phyloP scores from a whole-genome alignment of 2,113 vertebrate genomes.

The Hippopotamus amphibius region DNA sequence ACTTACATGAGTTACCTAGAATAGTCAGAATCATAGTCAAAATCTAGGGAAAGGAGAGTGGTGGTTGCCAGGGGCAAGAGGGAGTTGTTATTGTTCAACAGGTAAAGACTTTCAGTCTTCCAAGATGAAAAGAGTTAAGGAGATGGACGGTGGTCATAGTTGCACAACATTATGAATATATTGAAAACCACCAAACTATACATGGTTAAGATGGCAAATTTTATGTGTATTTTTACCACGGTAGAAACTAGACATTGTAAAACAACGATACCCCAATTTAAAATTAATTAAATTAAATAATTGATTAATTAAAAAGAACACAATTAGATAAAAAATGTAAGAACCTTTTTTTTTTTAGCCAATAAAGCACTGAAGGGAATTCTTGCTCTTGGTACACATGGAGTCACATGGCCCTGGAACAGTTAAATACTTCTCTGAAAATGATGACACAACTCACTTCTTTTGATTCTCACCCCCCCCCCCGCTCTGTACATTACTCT shows the following conservation, averaged over 20 bases:
- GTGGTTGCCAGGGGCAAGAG: background rate
- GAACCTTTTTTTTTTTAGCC: conserved; percentile 1
- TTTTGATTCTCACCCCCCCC: background rate
- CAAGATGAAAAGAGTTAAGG: background rate
- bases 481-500: background rate
- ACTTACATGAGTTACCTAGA: background rate
- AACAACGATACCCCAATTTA: no score
- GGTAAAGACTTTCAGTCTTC: background rate
- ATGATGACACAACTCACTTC: background rate
- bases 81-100: background rate
- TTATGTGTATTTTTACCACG: background rate
- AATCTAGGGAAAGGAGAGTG: background rate
- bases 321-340: background rate
- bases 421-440: background rate
- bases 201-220: background rate
- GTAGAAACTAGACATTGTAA: no score
- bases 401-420: background rate
- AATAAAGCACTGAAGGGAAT: background rate
- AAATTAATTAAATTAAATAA: no score
- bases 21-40: background rate
- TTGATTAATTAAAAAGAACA: no score
- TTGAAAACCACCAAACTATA: background rate
- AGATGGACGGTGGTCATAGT: background rate
- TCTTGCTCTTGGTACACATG: background rate
- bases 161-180: background rate